Conservation (phyloP, 1,140 invertebrate species). For the Heliconius hewitsoni region DNA sequence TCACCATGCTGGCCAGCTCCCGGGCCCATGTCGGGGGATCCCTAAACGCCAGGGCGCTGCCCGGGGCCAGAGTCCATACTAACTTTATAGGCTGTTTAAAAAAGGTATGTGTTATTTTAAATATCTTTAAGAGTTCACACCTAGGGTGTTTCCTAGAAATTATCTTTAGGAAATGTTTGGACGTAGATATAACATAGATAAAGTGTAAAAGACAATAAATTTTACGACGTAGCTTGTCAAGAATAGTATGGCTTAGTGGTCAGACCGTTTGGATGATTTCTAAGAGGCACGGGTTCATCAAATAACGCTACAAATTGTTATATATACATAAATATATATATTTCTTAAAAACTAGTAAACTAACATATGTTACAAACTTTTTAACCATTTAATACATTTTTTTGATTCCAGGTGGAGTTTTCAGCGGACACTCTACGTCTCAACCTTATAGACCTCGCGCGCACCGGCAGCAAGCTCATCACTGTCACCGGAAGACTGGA, state of each 20-base stretch:
- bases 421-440: constrained; percentile 92
- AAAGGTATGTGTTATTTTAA: constrained; percentile 85
- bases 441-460: constrained; percentile 94
- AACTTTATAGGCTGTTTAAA: constrained; percentile 98
- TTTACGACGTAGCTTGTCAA: neutral
- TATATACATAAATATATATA: too few species aligned
- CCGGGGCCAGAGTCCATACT: constrained; percentile 91
- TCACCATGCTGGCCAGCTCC: constrained; percentile 93
- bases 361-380: neutral
- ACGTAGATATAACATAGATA: too few species aligned
- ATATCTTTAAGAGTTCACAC: neutral
- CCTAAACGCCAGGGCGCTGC: constrained; percentile 88
- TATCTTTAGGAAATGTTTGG: too few species aligned
- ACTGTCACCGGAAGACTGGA: constrained; percentile 93
- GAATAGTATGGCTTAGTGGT: too few species aligned
- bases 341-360: neutral
- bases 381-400: neutral
- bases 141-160: too few species aligned
- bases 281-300: too few species aligned
- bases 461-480: constrained; percentile 91
- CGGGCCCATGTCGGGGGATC: constrained; percentile 94
- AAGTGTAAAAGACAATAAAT: too few species aligned
- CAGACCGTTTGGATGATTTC: too few species aligned
- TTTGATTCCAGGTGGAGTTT: constrained; percentile 90
- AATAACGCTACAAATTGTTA: too few species aligned